Conservation (phyloP, 1,140 invertebrate species). For the Oncopeltus fasciatus region DNA sequence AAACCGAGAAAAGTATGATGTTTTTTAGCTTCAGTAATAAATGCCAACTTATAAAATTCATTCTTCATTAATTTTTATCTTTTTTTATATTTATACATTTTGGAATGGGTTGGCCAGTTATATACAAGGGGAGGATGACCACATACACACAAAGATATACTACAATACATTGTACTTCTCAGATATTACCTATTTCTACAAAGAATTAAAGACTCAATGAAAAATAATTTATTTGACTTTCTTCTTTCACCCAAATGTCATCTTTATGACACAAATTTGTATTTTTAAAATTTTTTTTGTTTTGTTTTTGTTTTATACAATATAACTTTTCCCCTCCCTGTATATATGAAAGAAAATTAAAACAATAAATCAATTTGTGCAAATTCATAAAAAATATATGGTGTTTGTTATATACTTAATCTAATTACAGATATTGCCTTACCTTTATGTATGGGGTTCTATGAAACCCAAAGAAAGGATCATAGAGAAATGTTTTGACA, state of each 20-base stretch:
- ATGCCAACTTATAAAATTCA: no score
- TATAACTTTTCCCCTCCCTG: constrained; percentile 9
- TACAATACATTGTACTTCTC: constrained; percentile 6
- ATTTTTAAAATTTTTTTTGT: not conserved
- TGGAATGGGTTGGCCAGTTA: constrained; percentile 15
- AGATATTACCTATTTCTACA: not conserved
- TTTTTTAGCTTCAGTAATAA: no score
- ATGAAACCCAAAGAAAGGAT: not conserved
- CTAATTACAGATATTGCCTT: constrained; percentile 3
- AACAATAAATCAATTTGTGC: constrained; percentile 9
- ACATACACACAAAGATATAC: constrained; percentile 11
- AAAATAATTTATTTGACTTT: not conserved
- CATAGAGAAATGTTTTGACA: constrained; percentile 1
- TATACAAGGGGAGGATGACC: constrained; percentile 13
- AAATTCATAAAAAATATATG: constrained; percentile 12
- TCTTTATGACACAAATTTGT: no score
- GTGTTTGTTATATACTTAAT: not conserved
- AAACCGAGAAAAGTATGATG: no score
- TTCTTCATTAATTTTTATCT: constrained; percentile 14
- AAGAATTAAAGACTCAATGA: not conserved
- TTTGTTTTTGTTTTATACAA: not conserved
- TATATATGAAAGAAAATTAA: constrained; percentile 8
- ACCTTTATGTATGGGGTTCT: constrained; percentile 1
- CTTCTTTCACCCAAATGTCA: not conserved
- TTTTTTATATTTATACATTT: constrained; percentile 11